Evolutionary conservation across 2,113 vertebrate genomes (phyloP), one percentile per base, ranked within the genome.

Genomic region (Pelmatolapia mariae): DNA sequence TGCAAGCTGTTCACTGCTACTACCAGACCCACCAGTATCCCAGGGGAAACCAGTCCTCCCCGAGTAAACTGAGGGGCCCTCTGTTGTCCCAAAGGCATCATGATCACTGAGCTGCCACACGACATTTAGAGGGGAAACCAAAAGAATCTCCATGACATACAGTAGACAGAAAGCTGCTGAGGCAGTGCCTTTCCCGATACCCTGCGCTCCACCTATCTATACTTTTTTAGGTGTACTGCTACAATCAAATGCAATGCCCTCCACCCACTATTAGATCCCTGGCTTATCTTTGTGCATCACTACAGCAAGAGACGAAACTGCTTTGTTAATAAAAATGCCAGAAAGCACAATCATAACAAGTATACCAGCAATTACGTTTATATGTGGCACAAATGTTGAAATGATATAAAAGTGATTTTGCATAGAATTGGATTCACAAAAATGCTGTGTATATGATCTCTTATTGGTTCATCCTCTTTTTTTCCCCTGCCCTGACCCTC

Each of bases 111-210:
- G 84, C 43, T 87, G 85, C 52, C 31, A 6, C 53, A 40, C 24
- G 18, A 54, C 26, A 86, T 85, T 91, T 80, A 73, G 78, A 87
- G 81, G 54, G 59, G 8, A 45, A 45, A 92, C 90, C 83, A 90
- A 92, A 89, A 89, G 43, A 82, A 87, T 68, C 68, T 50, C 68
- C 53, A 36, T 82, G 63, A 89, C 73, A 76, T 6, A 66, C 81
- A 79, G 54, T 59, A 89, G 82, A 89, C 94, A 94, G 94, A 94
- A 95, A 94, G 88, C 87, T 82, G 18, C 53, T 16, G 81, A 80
- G 45, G 90, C 86, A 91, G 85, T 81, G 81, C 83, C 63, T 47
- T 80, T 38, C 84, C 83, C 80, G 88, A 54, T 18, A n/a, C 43
- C 80, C 89, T 86, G 85, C 47, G 84, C 90, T 93, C 90, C 89